These are phyloP conservation scores for Anagrus nilaparvatae DNA, from an alignment of 1,140 invertebrate genomes.

Conservation along the genomic window DNA sequence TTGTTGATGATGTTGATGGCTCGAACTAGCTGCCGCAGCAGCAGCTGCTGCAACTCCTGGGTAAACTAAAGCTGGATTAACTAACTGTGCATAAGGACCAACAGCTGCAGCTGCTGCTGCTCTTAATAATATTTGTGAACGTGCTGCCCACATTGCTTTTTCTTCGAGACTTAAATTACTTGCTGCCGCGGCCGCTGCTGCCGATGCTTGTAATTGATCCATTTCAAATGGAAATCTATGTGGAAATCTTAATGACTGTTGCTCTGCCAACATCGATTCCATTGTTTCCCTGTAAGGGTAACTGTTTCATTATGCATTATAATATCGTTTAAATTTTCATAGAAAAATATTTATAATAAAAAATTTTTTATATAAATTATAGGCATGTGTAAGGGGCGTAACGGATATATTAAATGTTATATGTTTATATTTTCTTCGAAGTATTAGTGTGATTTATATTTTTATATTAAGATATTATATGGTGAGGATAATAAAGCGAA, in stretches of 20 bases:
- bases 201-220: conserved; percentile 48
- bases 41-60: conserved; percentile 30
- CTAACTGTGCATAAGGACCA: conserved; percentile 44
- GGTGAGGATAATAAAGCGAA: no score
- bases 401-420: no score
- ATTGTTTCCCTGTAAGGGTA: conserved; percentile 63
- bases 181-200: conserved; percentile 44
- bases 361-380: no score
- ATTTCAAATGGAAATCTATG: conserved; percentile 61
- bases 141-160: conserved; percentile 59
- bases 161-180: conserved; percentile 63
- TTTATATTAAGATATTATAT: no score
- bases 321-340: no score
- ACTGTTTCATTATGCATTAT: conserved; percentile 35
- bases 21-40: conserved; percentile 28
- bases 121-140: conserved; percentile 55
- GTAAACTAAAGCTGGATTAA: conserved; percentile 38
- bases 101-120: conserved; percentile 53
- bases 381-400: neutral
- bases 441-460: no score
- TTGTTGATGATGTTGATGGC: conserved; percentile 28
- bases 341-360: no score
- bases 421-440: no score
- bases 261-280: conserved; percentile 71
- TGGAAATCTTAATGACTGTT: conserved; percentile 62